Evolutionary conservation across 2,113 vertebrate species (phyloP).

Genomic region (Columba livia): DNA sequence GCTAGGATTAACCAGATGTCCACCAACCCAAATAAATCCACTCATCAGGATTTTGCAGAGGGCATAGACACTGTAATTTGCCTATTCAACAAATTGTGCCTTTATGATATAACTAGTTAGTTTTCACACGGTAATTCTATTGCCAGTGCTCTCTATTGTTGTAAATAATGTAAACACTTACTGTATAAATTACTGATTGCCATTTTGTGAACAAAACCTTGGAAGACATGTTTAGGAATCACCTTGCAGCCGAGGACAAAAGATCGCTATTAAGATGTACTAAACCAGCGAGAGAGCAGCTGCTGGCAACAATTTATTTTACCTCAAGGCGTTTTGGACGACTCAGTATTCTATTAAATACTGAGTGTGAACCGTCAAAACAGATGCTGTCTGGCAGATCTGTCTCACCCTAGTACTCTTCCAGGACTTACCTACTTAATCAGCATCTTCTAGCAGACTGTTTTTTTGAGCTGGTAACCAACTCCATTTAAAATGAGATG

Average conservation of each 20-base stretch:
- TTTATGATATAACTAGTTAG: slow-evolving; percentile 12
- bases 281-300: neutral
- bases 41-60: slow-evolving; percentile 49
- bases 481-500: neutral
- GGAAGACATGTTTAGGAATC: slow-evolving; percentile 13
- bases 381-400: slow-evolving; percentile 39
- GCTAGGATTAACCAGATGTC: slow-evolving; percentile 64
- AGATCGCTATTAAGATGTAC: slow-evolving; percentile 8
- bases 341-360: slow-evolving; percentile 43
- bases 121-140: neutral
- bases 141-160: neutral
- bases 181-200: slow-evolving; percentile 26
- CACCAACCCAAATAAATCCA: slow-evolving; percentile 62
- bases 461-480: neutral
- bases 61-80: slow-evolving; percentile 24
- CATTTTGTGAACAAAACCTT: slow-evolving; percentile 32
- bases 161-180: slow-evolving; percentile 2
- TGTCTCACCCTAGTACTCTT: neutral
- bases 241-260: slow-evolving; percentile 35
- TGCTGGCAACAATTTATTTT: slow-evolving; percentile 50
- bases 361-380: slow-evolving; percentile 10
- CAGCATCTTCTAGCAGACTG: slow-evolving; percentile 11
- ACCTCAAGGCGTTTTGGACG: slow-evolving; percentile 15
- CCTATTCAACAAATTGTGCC: slow-evolving; percentile 5
- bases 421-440: slow-evolving; percentile 28